phyloP scores from a whole-genome alignment of 2,797 vertebrate genomes.

The Silurus lanzhouensis region DNA sequence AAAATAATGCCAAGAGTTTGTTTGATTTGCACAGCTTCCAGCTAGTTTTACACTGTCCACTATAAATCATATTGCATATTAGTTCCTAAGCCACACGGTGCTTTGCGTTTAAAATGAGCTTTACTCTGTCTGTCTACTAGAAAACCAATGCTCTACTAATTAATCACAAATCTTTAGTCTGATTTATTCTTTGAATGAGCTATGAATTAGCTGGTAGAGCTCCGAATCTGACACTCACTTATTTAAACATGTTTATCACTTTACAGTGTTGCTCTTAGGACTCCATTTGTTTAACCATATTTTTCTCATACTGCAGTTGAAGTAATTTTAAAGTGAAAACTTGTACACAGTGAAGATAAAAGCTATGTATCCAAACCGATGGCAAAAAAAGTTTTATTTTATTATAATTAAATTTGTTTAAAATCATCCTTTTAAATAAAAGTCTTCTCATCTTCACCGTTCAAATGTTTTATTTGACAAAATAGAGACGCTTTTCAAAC shows the following conservation, averaged over 20 bases:
- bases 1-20: neutral
- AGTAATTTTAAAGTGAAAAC: neutral
- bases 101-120: neutral
- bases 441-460: neutral
- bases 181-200: neutral
- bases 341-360: neutral
- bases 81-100: neutral
- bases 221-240: neutral
- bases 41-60: neutral
- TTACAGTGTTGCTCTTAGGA: neutral
- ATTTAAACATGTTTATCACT: neutral
- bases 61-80: neutral
- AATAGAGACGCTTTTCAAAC: neutral
- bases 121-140: no score
- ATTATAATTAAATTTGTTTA: neutral
- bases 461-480: neutral
- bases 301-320: neutral
- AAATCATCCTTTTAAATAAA: neutral
- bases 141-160: neutral
- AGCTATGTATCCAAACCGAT: neutral
- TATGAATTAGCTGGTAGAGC: neutral
- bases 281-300: neutral
- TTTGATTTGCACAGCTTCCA: neutral
- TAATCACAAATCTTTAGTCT: neutral
- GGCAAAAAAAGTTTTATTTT: neutral